These are phyloP conservation scores for Thymallus thymallus DNA, from an alignment of 2,113 vertebrate species.

Conservation along the genomic window DNA sequence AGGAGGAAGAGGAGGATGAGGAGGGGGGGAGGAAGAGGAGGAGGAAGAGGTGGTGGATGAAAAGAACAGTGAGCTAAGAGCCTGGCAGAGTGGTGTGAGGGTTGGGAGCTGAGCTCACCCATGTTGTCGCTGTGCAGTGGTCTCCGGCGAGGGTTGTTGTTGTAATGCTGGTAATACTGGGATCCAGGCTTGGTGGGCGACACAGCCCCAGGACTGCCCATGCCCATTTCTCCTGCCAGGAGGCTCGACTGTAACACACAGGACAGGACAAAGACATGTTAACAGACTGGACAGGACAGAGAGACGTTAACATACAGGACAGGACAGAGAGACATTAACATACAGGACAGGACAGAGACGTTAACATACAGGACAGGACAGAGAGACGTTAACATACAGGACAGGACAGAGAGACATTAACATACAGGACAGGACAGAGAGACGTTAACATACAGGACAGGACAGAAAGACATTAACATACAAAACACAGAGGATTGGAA, in stretches of 20 bases:
- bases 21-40: neutral
- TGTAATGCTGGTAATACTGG: slow-evolving; percentile 93
- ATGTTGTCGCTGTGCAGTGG: slow-evolving; percentile 84
- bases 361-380: too few relatives aligned
- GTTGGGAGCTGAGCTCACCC: slow-evolving; percentile 76
- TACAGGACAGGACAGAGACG: too few relatives aligned
- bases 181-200: slow-evolving; percentile 90
- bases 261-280: slow-evolving; percentile 15
- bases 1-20: neutral
- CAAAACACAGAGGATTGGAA: too few relatives aligned
- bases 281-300: neutral
- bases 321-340: too few relatives aligned
- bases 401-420: too few relatives aligned
- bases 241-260: slow-evolving; percentile 78
- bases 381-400: too few relatives aligned
- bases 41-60: neutral
- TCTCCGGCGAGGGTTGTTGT: slow-evolving; percentile 88
- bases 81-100: neutral
- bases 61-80: neutral
- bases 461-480: too few relatives aligned
- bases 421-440: too few relatives aligned
- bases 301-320: neutral
- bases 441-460: too few relatives aligned
- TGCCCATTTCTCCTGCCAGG: slow-evolving; percentile 88
- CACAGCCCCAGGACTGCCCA: slow-evolving; percentile 88